Percentiles rank a stretch among this genome's conserved stretches.
phyloP scores from a whole-genome alignment of 2,888 invertebrate genomes.

The Ariolimax columbianus region DNA sequence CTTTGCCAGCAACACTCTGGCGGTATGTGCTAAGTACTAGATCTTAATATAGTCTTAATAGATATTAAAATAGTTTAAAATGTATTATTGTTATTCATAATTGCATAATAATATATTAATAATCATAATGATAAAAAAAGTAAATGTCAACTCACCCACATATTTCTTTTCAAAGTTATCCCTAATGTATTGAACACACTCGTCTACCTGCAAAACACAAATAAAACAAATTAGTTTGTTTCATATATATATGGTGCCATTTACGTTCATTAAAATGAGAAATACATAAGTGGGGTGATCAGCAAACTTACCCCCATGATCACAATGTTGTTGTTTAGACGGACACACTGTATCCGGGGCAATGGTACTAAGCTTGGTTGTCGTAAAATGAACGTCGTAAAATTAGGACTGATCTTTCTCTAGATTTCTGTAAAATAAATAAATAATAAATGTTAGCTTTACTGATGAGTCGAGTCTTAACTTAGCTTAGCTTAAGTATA shows the following conservation, averaged over 20 bases:
- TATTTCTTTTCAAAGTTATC: constrained; percentile 66
- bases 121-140: too few relatives aligned
- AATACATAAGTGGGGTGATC: background rate
- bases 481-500: too few relatives aligned
- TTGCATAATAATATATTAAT: too few relatives aligned
- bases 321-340: constrained; percentile 39
- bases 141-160: constrained; percentile 60
- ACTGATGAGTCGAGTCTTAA: too few relatives aligned
- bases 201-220: constrained; percentile 37
- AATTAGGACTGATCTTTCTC: too few relatives aligned
- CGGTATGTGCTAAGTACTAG: too few relatives aligned
- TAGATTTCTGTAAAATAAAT: background rate
- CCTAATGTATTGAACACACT: constrained; percentile 59
- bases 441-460: background rate
- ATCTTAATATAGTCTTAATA: too few relatives aligned
- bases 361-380: background rate
- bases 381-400: background rate
- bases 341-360: constrained; percentile 33
- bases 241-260: background rate
- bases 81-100: too few relatives aligned
- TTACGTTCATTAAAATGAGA: background rate
- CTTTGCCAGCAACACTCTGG: too few relatives aligned
- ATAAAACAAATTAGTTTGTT: background rate
- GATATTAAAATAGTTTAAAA: too few relatives aligned
- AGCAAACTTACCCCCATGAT: constrained; percentile 45